Conservation (phyloP, 2,797 vertebrate species). For the Zenarchopterus dispar region DNA sequence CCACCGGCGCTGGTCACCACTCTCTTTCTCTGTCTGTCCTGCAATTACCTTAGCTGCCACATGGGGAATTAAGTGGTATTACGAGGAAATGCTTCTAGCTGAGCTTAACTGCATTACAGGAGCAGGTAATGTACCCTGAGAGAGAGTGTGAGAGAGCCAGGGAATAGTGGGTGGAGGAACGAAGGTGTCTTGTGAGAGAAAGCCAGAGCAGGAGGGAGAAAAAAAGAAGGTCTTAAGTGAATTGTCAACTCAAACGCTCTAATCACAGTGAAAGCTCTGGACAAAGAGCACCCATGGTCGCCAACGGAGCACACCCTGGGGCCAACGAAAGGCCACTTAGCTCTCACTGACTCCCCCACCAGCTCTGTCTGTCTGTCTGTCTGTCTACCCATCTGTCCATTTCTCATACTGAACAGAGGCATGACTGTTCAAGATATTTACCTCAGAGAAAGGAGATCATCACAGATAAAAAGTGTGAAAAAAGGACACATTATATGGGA, state of each 20-base stretch:
- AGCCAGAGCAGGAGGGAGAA: conserved; percentile 33
- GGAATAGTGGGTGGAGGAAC: conserved; percentile 36
- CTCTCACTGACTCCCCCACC: conserved; percentile 41
- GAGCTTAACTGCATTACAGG: conserved; percentile 98
- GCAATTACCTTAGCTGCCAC: conserved; percentile 90
- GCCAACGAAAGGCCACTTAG: conserved; percentile 75
- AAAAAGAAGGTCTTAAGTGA: conserved; percentile 87
- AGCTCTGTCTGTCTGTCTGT: conserved; percentile 26
- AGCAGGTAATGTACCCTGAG: conserved; percentile 91
- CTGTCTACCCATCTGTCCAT: conserved; percentile 14
- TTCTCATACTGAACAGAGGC: conserved; percentile 51
- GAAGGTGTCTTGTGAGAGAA: conserved; percentile 40
- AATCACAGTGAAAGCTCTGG: conserved; percentile 96
- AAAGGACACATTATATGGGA: too few species aligned
- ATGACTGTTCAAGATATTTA: conserved; percentile 86
- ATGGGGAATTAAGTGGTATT: conserved; percentile 96
- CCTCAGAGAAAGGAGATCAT: conserved; percentile 72
- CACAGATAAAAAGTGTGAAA: conserved; percentile 10
- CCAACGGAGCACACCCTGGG: conserved; percentile 83
- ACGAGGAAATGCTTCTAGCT: conserved; percentile 92
- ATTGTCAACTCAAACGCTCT: conserved; percentile 91
- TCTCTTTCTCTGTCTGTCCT: conserved; percentile 16
- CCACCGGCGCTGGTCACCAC: conserved; percentile 17
- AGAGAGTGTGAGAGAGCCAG: conserved; percentile 48
- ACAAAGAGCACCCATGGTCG: conserved; percentile 87